phyloP scores from a whole-genome alignment of 2,113 vertebrate species.

The Sceloporus undulatus region DNA sequence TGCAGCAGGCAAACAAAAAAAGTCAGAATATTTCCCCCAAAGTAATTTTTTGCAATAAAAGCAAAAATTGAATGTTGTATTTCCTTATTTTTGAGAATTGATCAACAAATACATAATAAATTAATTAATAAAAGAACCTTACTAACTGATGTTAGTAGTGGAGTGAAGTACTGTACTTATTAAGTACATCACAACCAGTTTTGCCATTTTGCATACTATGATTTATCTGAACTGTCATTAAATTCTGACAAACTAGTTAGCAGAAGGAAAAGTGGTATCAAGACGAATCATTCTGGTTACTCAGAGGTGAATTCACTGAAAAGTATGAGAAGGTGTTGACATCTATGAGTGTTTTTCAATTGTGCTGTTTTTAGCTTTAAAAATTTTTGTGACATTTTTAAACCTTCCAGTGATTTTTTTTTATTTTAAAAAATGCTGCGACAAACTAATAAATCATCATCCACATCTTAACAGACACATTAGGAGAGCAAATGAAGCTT shows the following conservation, averaged over 20 bases:
- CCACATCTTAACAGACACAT: slow-evolving; percentile 33
- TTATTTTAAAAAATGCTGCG: not conserved
- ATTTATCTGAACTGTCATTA: slow-evolving; percentile 5
- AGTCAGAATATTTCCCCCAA: slow-evolving; percentile 21
- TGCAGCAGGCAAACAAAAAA: not conserved
- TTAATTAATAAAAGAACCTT: not conserved
- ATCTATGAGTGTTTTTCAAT: not conserved
- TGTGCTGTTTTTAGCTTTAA: not conserved
- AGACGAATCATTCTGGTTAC: slow-evolving; percentile 5
- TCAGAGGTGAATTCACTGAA: not conserved
- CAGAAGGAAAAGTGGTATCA: slow-evolving; percentile 30
- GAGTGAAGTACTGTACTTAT: not conserved
- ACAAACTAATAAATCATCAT: slow-evolving; percentile 19
- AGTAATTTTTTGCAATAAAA: not conserved
- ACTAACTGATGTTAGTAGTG: too few relatives aligned
- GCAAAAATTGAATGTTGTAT: not conserved
- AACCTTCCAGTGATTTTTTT: not conserved
- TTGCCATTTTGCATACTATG: not conserved
- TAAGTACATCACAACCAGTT: not conserved
- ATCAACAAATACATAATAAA: not conserved
- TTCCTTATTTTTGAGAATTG: not conserved
- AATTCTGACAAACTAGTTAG: not conserved
- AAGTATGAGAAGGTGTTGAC: not conserved
- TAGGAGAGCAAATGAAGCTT: slow-evolving; percentile 38
- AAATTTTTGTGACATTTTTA: not conserved